phyloP scores from a whole-genome alignment of 2,113 vertebrate species.

The Psammodynastes pulverulentus region DNA sequence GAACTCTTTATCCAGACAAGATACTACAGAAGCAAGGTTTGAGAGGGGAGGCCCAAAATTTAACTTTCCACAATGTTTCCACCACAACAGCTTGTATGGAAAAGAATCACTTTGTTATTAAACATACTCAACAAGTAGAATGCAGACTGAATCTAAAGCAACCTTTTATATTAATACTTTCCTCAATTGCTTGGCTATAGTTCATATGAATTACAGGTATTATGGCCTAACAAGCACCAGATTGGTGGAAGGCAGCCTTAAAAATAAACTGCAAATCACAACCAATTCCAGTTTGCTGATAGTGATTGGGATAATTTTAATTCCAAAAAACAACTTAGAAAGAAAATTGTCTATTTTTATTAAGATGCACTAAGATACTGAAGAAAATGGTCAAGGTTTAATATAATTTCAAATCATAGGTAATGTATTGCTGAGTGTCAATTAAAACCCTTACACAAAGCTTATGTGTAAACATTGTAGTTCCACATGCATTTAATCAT shows the following conservation, averaged over 20 bases:
- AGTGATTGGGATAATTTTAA: background rate
- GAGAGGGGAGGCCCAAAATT: background rate
- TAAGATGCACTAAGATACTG: background rate
- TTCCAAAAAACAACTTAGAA: background rate
- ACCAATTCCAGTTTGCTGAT: background rate
- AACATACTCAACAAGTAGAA: background rate
- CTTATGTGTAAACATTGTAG: background rate
- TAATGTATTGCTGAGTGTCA: background rate
- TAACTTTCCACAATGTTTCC: background rate
- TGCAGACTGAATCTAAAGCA: background rate
- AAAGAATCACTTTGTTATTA: background rate
- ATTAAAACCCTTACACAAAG: background rate
- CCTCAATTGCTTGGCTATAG: background rate
- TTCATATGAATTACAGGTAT: background rate
- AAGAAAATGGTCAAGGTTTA: background rate
- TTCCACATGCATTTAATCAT: background rate
- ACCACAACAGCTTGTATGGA: background rate
- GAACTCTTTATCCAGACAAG: too few species aligned
- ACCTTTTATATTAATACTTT: background rate
- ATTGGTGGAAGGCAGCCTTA: background rate
- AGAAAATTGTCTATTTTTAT: background rate
- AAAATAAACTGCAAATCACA: background rate
- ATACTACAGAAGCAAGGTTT: too few species aligned
- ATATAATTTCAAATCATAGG: background rate
- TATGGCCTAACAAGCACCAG: background rate